Evolutionary conservation across 2,797 vertebrate genomes (phyloP).

Genomic region (Enteromius radiatus): DNA sequence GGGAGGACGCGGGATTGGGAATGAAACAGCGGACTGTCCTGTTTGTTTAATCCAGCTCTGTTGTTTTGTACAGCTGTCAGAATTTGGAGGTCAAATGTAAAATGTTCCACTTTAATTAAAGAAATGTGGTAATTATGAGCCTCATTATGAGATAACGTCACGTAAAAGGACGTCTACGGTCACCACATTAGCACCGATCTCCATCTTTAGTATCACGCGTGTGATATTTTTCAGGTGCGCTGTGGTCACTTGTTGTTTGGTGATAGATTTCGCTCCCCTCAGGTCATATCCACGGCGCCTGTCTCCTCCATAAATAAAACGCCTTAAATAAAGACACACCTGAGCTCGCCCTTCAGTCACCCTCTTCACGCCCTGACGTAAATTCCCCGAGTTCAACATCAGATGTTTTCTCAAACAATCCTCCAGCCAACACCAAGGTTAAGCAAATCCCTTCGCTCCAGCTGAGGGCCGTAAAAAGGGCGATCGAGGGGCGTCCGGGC

Average conservation of each 20-base stretch:
- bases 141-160: no score
- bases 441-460: slow-evolving; percentile 23
- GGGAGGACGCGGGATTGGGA: slow-evolving; percentile 14
- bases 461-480: slow-evolving; percentile 31
- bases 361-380: neutral
- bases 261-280: neutral
- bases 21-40: neutral
- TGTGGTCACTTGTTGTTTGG: neutral
- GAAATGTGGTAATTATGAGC: no score
- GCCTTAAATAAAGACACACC: neutral
- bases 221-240: neutral
- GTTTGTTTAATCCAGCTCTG: slow-evolving; percentile 1
- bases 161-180: neutral
- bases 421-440: slow-evolving; percentile 23
- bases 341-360: slow-evolving; percentile 3
- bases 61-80: neutral
- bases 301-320: neutral
- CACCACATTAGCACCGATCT: neutral
- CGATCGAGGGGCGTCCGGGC: slow-evolving; percentile 52
- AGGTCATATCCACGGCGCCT: neutral
- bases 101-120: neutral
- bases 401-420: slow-evolving; percentile 30
- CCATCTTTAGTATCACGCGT: neutral
- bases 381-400: slow-evolving; percentile 9
- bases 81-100: neutral